Evolutionary conservation across 2,797 vertebrate species (phyloP).

Genomic region (Heteromormyrus szaboi): DNA sequence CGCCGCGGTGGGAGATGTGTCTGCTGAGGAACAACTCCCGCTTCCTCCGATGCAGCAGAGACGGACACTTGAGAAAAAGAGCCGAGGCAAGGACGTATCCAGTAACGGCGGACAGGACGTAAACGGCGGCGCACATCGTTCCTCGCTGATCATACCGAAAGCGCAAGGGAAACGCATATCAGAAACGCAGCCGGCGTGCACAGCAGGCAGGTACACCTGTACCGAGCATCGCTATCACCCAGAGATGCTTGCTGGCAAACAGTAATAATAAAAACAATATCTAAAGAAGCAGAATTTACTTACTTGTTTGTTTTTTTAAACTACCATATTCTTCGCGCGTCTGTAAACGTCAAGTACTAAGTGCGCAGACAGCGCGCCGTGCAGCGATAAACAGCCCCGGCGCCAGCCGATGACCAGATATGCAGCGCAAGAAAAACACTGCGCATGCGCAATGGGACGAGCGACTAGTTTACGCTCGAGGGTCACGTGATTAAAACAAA

Average conservation of each 20-base stretch:
- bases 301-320: neutral
- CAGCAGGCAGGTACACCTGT: neutral
- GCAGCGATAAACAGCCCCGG: neutral
- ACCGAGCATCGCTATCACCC: neutral
- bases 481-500: neutral
- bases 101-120: conserved; percentile 78
- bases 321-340: neutral
- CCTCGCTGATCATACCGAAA: neutral
- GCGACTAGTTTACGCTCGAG: neutral
- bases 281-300: neutral
- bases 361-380: neutral
- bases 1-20: conserved; percentile 94
- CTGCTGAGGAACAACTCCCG: conserved; percentile 74
- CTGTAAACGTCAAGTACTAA: neutral
- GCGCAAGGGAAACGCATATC: neutral
- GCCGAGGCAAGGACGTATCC: conserved; percentile 87
- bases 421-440: neutral
- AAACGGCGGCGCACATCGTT: conserved; percentile 71
- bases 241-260: neutral
- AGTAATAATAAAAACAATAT: neutral
- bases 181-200: neutral
- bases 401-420: neutral
- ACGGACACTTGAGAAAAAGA: conserved; percentile 82
- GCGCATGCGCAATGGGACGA: neutral
- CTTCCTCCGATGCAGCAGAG: conserved; percentile 78